These are phyloP conservation scores for Camponotus vicinus DNA, from an alignment of 1,140 invertebrate species.

Conservation along the genomic window DNA sequence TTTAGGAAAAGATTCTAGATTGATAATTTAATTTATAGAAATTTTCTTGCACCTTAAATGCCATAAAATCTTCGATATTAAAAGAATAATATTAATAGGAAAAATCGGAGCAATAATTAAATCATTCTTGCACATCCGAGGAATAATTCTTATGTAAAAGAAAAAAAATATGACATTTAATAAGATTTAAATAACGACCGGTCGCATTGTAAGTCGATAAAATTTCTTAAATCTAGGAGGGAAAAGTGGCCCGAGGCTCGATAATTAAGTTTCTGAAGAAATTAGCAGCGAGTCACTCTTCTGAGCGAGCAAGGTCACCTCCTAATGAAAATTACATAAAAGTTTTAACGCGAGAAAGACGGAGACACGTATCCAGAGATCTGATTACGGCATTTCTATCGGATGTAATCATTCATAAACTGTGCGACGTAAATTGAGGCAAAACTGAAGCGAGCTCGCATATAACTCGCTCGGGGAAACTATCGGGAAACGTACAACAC, in stretches of 20 bases:
- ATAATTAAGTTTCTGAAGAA: constrained; percentile 58
- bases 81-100: background rate
- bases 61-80: background rate
- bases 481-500: constrained; percentile 12
- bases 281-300: constrained; percentile 16
- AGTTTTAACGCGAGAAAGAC: constrained; percentile 61
- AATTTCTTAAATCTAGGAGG: constrained; percentile 20
- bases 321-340: constrained; percentile 58
- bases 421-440: constrained; percentile 54
- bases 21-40: background rate
- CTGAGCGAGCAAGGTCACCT: background rate
- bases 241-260: constrained; percentile 47
- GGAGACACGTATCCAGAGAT: constrained; percentile 31
- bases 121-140: background rate
- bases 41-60: background rate
- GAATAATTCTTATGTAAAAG: background rate
- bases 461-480: constrained; percentile 26
- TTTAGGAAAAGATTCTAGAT: background rate
- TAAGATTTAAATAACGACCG: constrained; percentile 30
- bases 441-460: constrained; percentile 53
- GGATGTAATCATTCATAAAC: constrained; percentile 57
- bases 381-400: constrained; percentile 53
- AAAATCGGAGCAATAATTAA: constrained; percentile 15
- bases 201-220: constrained; percentile 13
- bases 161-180: background rate